Evolutionary conservation across 2,113 vertebrate genomes (phyloP), one percentile per base, ranked within the genome.

Genomic region (Gymnogyps californianus): DNA sequence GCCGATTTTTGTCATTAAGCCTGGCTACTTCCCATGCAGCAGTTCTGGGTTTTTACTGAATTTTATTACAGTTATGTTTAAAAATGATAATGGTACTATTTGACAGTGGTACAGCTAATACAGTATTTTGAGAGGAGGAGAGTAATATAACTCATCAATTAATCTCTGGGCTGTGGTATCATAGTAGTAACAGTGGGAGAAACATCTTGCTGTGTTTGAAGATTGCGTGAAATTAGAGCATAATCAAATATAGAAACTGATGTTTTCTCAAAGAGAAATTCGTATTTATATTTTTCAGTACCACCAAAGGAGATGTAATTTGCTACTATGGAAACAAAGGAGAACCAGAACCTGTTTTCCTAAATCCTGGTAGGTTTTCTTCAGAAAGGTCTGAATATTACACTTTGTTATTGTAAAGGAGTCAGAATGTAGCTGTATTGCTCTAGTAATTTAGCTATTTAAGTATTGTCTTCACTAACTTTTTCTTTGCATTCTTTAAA

Each of bases 251-350:
- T 18, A 85, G 78, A 65, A 83, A 87, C 61, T 97, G 85, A 79
- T 94, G 62, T 17, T n/a, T 95, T 97, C 94, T 86, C 95, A 94
- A 94, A 94, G 83, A 96, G 87, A 93, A 97, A 71, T 92, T 87
- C 54, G 81, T 90, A 69, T 91, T 94, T 91, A 86, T 95, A 82
- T 97, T 97, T 97, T 97, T 93, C 97, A 99, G 98, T 96, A 99
- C 99, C 95, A 96, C 98, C 96, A 99, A 98, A 98, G 99, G 99
- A 98, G 99, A 99, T 94, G 98, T 98, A 54, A 89, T 99, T 98
- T 99, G 99, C 98, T 99, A 99, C 99, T 99, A 99, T 98, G 99
- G 99, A 98, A 99, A 99, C 98, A 99, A 98, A 97, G 99, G 99
- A 96, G 98, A 98, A 57, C 92, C 98, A 26, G 98, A 99, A 91